phyloP scores from a whole-genome alignment of 2,797 vertebrate genomes.

The Falco berigora region DNA sequence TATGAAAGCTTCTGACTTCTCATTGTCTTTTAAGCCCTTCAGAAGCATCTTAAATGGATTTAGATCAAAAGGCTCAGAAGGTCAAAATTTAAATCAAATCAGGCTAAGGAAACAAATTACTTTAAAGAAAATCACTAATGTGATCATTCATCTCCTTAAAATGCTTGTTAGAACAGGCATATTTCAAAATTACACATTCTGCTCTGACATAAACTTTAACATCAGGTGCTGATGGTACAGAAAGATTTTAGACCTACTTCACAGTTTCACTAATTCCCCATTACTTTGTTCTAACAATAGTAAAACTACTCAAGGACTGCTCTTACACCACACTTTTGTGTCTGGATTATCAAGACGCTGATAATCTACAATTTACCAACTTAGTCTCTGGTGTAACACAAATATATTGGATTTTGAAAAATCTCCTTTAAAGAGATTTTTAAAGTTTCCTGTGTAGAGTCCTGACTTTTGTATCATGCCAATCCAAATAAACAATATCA shows the following conservation, averaged over 20 bases:
- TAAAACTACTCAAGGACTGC: background rate
- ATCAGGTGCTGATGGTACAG: background rate
- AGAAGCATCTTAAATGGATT: slow-evolving; percentile 5
- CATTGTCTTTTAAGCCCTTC: background rate
- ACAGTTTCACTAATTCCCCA: background rate
- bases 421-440: background rate
- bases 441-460: background rate
- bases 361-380: background rate
- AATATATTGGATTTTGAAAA: background rate
- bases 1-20: background rate
- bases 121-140: background rate
- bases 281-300: background rate
- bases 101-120: slow-evolving; percentile 2
- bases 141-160: background rate
- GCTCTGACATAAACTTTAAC: background rate
- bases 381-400: background rate
- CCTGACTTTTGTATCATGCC: background rate
- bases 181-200: background rate
- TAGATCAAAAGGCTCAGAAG: slow-evolving; percentile 19
- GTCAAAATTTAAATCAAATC: background rate
- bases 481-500: background rate
- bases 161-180: background rate
- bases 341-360: background rate
- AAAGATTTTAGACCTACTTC: background rate
- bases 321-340: background rate